These are phyloP conservation scores for Rattus norvegicus DNA, from an alignment of 2,113 vertebrate species.

Conservation along the genomic window DNA sequence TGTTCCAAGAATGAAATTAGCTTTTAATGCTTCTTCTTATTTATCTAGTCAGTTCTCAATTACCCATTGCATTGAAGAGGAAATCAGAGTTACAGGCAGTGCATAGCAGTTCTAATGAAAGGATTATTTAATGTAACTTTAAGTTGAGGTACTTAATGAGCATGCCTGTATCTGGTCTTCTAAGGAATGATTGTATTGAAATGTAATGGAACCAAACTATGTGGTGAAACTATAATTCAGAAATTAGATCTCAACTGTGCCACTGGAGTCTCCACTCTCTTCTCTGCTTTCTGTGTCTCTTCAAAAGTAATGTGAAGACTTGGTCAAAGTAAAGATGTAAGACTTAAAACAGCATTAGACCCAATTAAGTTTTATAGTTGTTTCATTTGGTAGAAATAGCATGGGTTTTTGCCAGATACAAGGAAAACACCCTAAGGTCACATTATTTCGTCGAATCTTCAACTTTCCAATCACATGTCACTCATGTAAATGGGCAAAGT, in stretches of 20 bases:
- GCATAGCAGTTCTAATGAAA: slow-evolving; percentile 51
- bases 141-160: slow-evolving; percentile 43
- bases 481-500: background rate
- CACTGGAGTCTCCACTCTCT: background rate
- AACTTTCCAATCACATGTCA: background rate
- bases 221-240: background rate
- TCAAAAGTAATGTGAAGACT: background rate
- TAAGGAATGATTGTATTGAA: slow-evolving; percentile 40
- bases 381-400: background rate
- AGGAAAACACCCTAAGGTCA: background rate
- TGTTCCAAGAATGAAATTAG: slow-evolving; percentile 75
- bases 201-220: slow-evolving; percentile 27
- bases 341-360: background rate
- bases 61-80: slow-evolving; percentile 56
- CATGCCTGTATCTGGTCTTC: background rate
- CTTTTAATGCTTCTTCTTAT: slow-evolving; percentile 69
- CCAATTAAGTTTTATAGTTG: background rate
- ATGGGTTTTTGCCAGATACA: background rate
- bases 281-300: background rate
- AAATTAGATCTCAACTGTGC: slow-evolving; percentile 9
- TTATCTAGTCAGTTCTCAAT: slow-evolving; percentile 69
- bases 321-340: background rate
- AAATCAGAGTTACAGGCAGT: slow-evolving; percentile 31
- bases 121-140: slow-evolving; percentile 57
- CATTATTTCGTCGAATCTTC: background rate